Evolutionary conservation across 2,888 invertebrate species (phyloP).

Genomic region (Platycheirus albimanus): DNA sequence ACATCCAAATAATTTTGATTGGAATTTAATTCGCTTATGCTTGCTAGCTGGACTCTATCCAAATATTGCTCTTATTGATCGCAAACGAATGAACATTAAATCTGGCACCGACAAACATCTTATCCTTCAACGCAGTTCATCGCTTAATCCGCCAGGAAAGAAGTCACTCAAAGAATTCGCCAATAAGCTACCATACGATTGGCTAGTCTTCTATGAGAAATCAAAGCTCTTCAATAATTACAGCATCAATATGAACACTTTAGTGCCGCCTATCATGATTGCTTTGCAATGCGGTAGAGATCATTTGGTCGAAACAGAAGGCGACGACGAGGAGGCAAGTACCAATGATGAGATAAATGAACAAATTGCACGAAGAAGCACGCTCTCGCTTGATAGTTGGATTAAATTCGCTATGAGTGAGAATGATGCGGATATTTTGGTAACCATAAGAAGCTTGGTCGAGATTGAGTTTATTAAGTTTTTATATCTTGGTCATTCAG

Average conservation of each 20-base stretch:
- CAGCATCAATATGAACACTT: constrained; percentile 90
- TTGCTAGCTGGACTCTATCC: constrained; percentile 95
- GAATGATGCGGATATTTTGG: constrained; percentile 82
- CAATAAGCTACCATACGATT: constrained; percentile 87
- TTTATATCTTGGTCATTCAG: constrained; percentile 75
- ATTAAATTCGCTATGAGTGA: constrained; percentile 88
- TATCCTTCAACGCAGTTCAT: constrained; percentile 86
- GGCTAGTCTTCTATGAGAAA: constrained; percentile 95
- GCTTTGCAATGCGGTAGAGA: constrained; percentile 85
- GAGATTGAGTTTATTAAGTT: constrained; percentile 76
- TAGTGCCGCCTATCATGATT: constrained; percentile 91
- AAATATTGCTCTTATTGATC: constrained; percentile 90
- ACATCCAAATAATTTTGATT: constrained; percentile 83
- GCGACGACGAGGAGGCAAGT: constrained; percentile 25
- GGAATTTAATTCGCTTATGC: constrained; percentile 96
- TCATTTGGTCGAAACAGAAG: constrained; percentile 59
- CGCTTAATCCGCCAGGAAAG: constrained; percentile 76
- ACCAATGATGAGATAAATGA: constrained; percentile 55
- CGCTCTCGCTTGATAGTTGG: constrained; percentile 89
- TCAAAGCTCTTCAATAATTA: constrained; percentile 87
- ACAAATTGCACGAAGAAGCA: constrained; percentile 79
- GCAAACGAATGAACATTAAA: constrained; percentile 85
- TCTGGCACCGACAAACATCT: constrained; percentile 86
- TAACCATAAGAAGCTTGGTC: constrained; percentile 74
- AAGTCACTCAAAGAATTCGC: constrained; percentile 77